Evolutionary conservation across 2,113 vertebrate genomes (phyloP), one percentile per base, ranked within the genome.

Genomic region (Hyla sarda): DNA sequence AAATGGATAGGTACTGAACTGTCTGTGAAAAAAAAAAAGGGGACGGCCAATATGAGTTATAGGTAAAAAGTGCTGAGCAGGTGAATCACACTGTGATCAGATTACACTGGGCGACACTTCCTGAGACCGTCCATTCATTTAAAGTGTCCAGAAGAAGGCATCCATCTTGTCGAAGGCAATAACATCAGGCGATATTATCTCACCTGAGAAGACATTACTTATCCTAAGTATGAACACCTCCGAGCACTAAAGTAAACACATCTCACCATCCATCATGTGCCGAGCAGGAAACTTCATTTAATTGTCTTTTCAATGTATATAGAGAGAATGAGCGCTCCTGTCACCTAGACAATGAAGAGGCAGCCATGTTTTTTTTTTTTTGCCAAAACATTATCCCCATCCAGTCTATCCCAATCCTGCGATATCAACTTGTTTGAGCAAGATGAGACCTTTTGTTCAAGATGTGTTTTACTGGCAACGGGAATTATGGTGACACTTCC

Each of bases 181-280:
- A 78, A 50, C 52, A 58, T 37, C 32, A 58, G 32, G 50, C 12
- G 76, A 58, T 79, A 41, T 79, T 58, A 79, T 79, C 76, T 79
- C 52, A 79, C 10, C 19, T 58, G 21, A 58, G 21, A 58, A 32
- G 17, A 79, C 52, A 58, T 79, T 56, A 56, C 30, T 79, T 50
- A 78, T 54, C 19, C 6, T 9, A 56, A 11, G 75, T 56, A 54
- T 56, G n/a, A 54, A 54, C 75, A 73, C 50, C 41, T 78, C n/a
- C 12, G 75, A 56, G 48, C 25, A 28, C 28, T 75, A 79, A 58
- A 2, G 32, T 37, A 58, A 34, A 34, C 75, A 56, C 50, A 5
- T 58, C 52, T 56, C 11, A 19, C 21, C 21, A 58, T 79, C 32
- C 32, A 56, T 79, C 52, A 58, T 58, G 21, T 2, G 16, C 52